These are phyloP conservation scores for Eupithecia subfuscata DNA, from an alignment of 2,888 invertebrate genomes.

Conservation along the genomic window DNA sequence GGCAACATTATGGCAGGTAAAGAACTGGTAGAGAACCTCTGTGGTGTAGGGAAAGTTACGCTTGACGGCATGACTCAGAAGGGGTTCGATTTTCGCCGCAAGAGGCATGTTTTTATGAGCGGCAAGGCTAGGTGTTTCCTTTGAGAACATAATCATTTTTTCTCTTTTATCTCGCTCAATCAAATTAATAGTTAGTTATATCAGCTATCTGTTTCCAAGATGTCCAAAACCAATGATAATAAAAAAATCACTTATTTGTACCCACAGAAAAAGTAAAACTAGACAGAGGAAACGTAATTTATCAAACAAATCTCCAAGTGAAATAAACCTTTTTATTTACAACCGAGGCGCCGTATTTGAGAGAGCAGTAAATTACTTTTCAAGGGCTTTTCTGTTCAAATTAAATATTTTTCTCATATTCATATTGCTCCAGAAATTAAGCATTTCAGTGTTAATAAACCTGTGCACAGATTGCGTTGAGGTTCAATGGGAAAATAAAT, in stretches of 20 bases:
- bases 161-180: no score
- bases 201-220: not conserved
- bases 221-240: not conserved
- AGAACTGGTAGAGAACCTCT: not conserved
- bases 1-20: not conserved
- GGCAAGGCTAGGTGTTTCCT: not conserved
- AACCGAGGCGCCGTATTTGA: conserved; percentile 22
- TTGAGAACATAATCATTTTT: no score
- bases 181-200: no score
- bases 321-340: conserved; percentile 35
- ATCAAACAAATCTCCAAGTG: conserved; percentile 21
- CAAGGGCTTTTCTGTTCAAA: conserved; percentile 30
- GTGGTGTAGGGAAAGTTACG: not conserved
- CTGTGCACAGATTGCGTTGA: not conserved
- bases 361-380: conserved; percentile 39
- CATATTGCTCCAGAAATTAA: conserved; percentile 7
- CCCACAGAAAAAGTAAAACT: not conserved
- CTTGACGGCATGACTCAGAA: not conserved
- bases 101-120: not conserved
- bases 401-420: conserved; percentile 23
- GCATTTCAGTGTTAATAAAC: conserved; percentile 4
- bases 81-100: not conserved
- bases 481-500: not conserved
- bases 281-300: conserved; percentile 5
- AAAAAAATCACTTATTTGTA: not conserved